Evolutionary conservation across 2,888 invertebrate genomes (phyloP).

Genomic region (Pasiphila rectangulata): DNA sequence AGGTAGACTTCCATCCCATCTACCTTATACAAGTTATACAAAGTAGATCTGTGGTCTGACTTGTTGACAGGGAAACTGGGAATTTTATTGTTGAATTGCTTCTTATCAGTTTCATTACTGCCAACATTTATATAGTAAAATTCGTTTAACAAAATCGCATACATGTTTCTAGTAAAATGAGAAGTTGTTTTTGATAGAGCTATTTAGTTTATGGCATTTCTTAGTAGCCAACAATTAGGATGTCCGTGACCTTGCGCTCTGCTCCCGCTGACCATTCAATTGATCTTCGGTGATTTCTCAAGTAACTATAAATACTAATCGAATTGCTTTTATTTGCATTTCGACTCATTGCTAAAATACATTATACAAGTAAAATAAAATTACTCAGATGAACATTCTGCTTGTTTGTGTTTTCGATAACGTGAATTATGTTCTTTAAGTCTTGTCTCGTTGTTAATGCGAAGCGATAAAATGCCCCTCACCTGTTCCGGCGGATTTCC

Average conservation of each 20-base stretch:
- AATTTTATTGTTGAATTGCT: slow-evolving; percentile 58
- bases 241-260: slow-evolving; percentile 66
- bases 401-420: too few species aligned
- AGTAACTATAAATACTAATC: slow-evolving; percentile 40
- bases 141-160: slow-evolving; percentile 43
- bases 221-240: slow-evolving; percentile 58
- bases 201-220: slow-evolving; percentile 41
- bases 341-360: slow-evolving; percentile 7
- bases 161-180: slow-evolving; percentile 32
- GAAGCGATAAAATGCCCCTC: too few species aligned
- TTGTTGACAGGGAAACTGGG: slow-evolving; percentile 39
- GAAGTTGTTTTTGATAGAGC: slow-evolving; percentile 14
- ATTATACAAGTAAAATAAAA: too few species aligned
- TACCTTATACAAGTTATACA: slow-evolving; percentile 4
- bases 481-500: too few species aligned
- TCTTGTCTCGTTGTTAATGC: too few species aligned
- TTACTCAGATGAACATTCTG: slow-evolving; percentile 24
- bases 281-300: slow-evolving; percentile 64
- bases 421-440: too few species aligned
- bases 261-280: slow-evolving; percentile 70
- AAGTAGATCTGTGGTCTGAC: slow-evolving; percentile 9
- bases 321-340: slow-evolving; percentile 25
- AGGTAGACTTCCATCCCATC: background rate
- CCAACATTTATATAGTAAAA: slow-evolving; percentile 42
- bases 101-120: slow-evolving; percentile 55